Evolutionary conservation across 2,797 vertebrate species (phyloP).

Genomic region (Epinephelus coioides): DNA sequence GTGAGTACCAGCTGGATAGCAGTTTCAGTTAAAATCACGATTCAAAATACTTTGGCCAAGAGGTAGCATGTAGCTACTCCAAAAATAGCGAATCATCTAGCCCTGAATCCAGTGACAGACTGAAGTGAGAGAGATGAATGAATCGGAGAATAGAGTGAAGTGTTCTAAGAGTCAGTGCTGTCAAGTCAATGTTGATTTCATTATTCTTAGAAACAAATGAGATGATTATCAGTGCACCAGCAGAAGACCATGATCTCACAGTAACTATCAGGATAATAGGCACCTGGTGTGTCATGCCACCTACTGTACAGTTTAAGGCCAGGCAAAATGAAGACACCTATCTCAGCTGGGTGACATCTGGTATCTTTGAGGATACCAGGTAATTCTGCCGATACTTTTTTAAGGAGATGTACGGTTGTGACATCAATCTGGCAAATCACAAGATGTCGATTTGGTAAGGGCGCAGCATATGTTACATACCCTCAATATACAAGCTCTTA

Average conservation of each 20-base stretch:
- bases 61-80: background rate
- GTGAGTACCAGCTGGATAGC: background rate
- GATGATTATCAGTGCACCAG: background rate
- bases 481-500: background rate
- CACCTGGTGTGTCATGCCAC: background rate
- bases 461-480: background rate
- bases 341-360: too few relatives aligned
- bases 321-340: too few relatives aligned
- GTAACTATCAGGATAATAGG: background rate
- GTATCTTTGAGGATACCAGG: too few relatives aligned
- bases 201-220: constrained; percentile 2
- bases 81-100: background rate
- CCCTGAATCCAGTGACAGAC: background rate
- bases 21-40: background rate
- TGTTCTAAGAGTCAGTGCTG: background rate
- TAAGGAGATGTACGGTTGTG: background rate
- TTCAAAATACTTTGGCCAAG: background rate
- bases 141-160: background rate
- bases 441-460: background rate
- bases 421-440: background rate
- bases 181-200: constrained; percentile 4
- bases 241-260: background rate
- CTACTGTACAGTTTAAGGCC: too few relatives aligned
- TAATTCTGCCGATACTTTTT: too few relatives aligned
- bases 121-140: background rate